Evolutionary conservation across 2,888 invertebrate species (phyloP), one percentile per base, ranked within the genome.

Genomic region (Aporophyla nigra): DNA sequence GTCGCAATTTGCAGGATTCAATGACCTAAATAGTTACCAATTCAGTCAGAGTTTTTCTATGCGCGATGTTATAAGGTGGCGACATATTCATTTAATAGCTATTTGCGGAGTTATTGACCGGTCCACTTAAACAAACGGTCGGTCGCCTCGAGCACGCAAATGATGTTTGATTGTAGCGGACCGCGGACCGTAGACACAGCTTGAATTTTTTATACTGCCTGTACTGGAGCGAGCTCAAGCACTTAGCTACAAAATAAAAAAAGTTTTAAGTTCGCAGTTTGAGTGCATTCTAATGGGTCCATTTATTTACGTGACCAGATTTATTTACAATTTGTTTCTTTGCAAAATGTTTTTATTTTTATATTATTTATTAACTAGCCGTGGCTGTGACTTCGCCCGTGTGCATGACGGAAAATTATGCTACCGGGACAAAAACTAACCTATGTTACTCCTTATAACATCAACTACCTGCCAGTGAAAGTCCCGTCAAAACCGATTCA

Each of bases 11-110:
- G 65, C 62, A 84, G 84, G 87, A 90, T 91, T 88, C 89, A 90
- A 88, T 92, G 94, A 93, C 93, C 93, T 83, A 93, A 93, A 94
- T 94, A 91, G 86, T 88, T 89, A 69, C 65, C 90, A 92, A 93
- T 93, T 92, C 86, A 88, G 74, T 71, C 72, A 70, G 79, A 88
- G 84, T 90, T 92, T 94, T 92, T 93, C 88, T 89, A 87, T 87
- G 84, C 80, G 77, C 76, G 81, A 86, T 76, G 86, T 82, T 86
- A 87, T 88, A 85, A 85, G 86, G 78, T 86, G 89, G 90, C 90
- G 90, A 89, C 91, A 87, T 80, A 84, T 89, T 90, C 80, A 89
- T 90, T 92, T 83, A 87, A 89, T 86, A 84, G 87, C 87, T 88
- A 90, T 91, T 91, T 83, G 89, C 72, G 83, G 89, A 88, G 93